Base-by-base conservation (phyloP, 2,888 invertebrate genomes). In the Macaria notata region DNA sequence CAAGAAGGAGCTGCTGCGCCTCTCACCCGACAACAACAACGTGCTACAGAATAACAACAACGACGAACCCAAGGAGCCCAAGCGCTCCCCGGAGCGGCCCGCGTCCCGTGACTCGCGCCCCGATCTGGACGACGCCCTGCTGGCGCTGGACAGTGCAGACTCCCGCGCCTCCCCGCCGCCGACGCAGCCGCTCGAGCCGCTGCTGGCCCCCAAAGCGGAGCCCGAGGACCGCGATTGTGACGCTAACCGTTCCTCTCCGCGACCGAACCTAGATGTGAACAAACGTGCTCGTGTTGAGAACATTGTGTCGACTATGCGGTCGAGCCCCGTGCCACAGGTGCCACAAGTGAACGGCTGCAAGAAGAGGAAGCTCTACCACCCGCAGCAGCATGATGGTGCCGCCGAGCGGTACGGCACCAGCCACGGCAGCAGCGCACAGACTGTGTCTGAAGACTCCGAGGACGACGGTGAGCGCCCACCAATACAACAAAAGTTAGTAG, bases 341-440 rank as follows among this genome's bases (percentile, higher is more conserved):
- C 93, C 94, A 0, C 95, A 95, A 82, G 96, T 96, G 69, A 98
- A 98, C 87, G 98, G 98, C 49, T 98, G 98, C 88, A 98, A 98
- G 85, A 99, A 99, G 86, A 94, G 98, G 48, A 99, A 99, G 86
- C 93, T 98, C 36, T 98, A 98, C 81, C 98, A 98, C 77, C 98
- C 98, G 8, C 98, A 98, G 84, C 98, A 98, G 78, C 97, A 98
- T 84, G 96, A 96, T 77, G 92, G 93, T 55, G 94, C 94, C 33
- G 94, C 93, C 69, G 94, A 94, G 69, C 87, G 94, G n/a, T 90
- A 89, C 69, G 87, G 87, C 42, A 81, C 83, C 66, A 86, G 93
- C 87, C 79, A 93, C 86, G 65, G 83, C 65, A 85, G 88, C 75
- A 86, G 86, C 65, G 86, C 82, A 31, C 88, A 85, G 56, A 88